Conservation (phyloP, 2,113 vertebrate genomes). For the Coptodon rendalli region DNA sequence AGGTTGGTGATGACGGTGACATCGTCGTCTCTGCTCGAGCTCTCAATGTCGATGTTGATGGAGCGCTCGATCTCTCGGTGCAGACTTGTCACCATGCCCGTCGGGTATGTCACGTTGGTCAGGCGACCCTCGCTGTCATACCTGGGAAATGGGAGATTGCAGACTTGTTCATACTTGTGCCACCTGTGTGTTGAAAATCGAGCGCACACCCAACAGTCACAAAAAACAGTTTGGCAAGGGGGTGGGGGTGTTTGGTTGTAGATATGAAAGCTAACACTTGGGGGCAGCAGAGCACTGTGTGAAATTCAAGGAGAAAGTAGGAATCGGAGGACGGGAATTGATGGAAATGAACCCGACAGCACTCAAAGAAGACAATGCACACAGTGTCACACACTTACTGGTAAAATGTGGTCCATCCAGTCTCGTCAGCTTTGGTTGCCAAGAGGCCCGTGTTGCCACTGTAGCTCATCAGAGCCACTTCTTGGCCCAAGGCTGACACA, state of each 20-base stretch:
- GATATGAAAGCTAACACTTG: conserved; percentile 36
- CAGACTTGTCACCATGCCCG: conserved; percentile 94
- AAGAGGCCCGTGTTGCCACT: conserved; percentile 89
- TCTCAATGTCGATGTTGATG: conserved; percentile 98
- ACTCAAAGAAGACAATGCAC: background rate
- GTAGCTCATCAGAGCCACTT: conserved; percentile 93
- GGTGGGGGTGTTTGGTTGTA: background rate
- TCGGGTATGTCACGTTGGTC: conserved; percentile 96
- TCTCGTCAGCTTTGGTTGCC: conserved; percentile 95
- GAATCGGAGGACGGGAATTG: background rate
- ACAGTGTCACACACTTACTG: conserved; percentile 83
- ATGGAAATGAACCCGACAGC: background rate
- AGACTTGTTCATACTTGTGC: background rate
- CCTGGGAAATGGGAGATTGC: conserved; percentile 59
- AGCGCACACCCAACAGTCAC: background rate
- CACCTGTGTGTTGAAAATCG: background rate
- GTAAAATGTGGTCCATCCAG: conserved; percentile 98
- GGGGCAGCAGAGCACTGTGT: conserved; percentile 42
- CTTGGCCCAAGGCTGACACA: conserved; percentile 85
- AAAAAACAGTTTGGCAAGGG: background rate
- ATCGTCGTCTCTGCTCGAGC: conserved; percentile 95
- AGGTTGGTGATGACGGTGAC: conserved; percentile 98
- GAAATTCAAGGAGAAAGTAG: background rate
- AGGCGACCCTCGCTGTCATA: conserved; percentile 97
- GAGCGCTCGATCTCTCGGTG: conserved; percentile 98